phyloP scores from a whole-genome alignment of 2,797 vertebrate genomes.

The Orestias chungarensis region DNA sequence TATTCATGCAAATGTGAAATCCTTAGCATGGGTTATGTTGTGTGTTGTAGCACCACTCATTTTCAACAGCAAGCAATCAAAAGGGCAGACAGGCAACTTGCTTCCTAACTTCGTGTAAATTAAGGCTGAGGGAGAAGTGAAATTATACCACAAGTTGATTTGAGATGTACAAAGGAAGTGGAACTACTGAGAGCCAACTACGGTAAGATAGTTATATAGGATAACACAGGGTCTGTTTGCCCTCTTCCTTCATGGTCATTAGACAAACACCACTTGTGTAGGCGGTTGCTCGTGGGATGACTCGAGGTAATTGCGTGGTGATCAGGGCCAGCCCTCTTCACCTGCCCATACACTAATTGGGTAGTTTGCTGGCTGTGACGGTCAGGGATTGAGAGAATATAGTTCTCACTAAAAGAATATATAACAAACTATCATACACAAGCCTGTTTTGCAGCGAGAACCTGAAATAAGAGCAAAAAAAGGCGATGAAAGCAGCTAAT shows the following conservation, averaged over 20 bases:
- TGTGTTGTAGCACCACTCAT: conserved; percentile 1
- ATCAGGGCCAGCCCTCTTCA: conserved; percentile 53
- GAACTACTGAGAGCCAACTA: conserved; percentile 32
- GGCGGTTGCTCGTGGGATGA: conserved; percentile 48
- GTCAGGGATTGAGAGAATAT: conserved; percentile 49
- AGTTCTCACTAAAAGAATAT: conserved; percentile 23
- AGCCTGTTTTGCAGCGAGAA: conserved; percentile 19
- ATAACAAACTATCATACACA: conserved; percentile 22
- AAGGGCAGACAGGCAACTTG: neutral
- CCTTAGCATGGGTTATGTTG: conserved; percentile 34
- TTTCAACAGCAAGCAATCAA: conserved; percentile 24
- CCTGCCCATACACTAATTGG: conserved; percentile 70
- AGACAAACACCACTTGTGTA: conserved; percentile 47
- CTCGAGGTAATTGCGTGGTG: conserved; percentile 62
- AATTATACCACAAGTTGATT: conserved; percentile 29
- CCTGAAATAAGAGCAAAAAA: conserved; percentile 3
- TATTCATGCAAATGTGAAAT: conserved; percentile 27
- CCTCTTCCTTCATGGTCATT: conserved; percentile 28
- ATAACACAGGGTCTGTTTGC: conserved; percentile 8
- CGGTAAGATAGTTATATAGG: neutral
- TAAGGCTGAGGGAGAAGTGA: conserved; percentile 6
- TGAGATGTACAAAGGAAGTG: conserved; percentile 34
- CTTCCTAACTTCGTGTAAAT: conserved; percentile 28
- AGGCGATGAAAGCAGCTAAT: conserved; percentile 45
- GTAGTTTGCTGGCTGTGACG: conserved; percentile 55